Conservation (phyloP, 1,140 invertebrate species). For the Drosophila baimaii region DNA sequence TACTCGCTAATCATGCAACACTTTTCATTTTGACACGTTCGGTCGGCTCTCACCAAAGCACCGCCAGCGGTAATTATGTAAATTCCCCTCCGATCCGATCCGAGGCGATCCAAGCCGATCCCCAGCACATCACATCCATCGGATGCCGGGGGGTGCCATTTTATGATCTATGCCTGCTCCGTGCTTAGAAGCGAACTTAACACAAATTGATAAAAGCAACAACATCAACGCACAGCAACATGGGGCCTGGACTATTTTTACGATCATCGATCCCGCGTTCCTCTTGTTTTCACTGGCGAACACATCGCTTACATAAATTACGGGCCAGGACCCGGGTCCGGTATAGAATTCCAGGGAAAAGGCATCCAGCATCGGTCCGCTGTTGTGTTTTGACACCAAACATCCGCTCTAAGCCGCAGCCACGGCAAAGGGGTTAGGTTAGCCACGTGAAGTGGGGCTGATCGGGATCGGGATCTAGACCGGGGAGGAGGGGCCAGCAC, state of each 20-base stretch:
- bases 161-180: constrained; percentile 77
- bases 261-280: constrained; percentile 47
- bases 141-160: constrained; percentile 57
- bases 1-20: constrained; percentile 81
- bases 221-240: constrained; percentile 36
- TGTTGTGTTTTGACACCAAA: constrained; percentile 76
- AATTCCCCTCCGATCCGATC: constrained; percentile 48
- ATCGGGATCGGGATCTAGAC: neutral
- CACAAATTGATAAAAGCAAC: constrained; percentile 77
- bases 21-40: constrained; percentile 82
- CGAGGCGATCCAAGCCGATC: constrained; percentile 7
- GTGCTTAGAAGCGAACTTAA: constrained; percentile 73
- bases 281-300: constrained; percentile 70
- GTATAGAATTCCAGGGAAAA: constrained; percentile 71
- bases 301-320: constrained; percentile 77
- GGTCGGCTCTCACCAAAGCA: constrained; percentile 70
- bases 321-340: constrained; percentile 55
- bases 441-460: constrained; percentile 3
- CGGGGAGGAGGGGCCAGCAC: constrained; percentile 9
- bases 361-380: constrained; percentile 33
- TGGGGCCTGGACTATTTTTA: constrained; percentile 62
- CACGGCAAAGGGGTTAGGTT: constrained; percentile 32
- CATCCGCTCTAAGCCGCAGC: constrained; percentile 75
- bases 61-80: constrained; percentile 80
- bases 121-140: constrained; percentile 18